A percentile compares a stretch with the other conserved stretches of the same genome.
These are phyloP conservation scores for Dexiosoma caninum DNA, from an alignment of 2,888 invertebrate genomes.

Conservation along the genomic window DNA sequence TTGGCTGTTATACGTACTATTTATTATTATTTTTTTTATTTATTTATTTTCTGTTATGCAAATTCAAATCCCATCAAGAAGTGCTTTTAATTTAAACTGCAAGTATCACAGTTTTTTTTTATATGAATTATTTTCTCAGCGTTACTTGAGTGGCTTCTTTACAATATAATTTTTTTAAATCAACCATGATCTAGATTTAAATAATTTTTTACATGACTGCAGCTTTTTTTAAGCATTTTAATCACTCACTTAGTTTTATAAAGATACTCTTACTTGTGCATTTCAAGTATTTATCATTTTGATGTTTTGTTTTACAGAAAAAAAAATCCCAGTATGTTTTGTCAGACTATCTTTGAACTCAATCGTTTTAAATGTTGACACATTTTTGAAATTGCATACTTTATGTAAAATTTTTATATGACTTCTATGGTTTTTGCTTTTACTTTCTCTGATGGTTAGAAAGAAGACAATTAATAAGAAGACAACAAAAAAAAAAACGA, in stretches of 20 bases:
- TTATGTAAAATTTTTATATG: conserved; percentile 44
- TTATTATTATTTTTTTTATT: neutral
- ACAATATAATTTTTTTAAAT: conserved; percentile 27
- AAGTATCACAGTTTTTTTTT: conserved; percentile 25
- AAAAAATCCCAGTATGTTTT: conserved; percentile 5
- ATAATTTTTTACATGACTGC: conserved; percentile 36
- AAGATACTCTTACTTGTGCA: conserved; percentile 6
- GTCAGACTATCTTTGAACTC: conserved; percentile 6
- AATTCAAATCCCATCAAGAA: conserved; percentile 41
- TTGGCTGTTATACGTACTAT: neutral
- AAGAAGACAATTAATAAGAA: neutral
- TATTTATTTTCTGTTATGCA: conserved; percentile 31
- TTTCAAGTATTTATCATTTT: conserved; percentile 49
- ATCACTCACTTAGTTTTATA: conserved; percentile 27
- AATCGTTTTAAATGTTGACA: conserved; percentile 30
- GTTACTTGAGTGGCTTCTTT: conserved; percentile 62
- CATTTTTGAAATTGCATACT: conserved; percentile 56
- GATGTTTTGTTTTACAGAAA: conserved; percentile 28
- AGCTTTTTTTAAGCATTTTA: conserved; percentile 30
- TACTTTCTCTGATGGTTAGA: neutral
- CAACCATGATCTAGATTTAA: conserved; percentile 61
- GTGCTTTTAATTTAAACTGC: conserved; percentile 51
- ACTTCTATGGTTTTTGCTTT: conserved; percentile 17
- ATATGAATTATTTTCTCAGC: conserved; percentile 44
- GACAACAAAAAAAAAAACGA: neutral